These are phyloP conservation scores for Corapipo altera DNA, from an alignment of 2,113 vertebrate species.

Conservation along the genomic window DNA sequence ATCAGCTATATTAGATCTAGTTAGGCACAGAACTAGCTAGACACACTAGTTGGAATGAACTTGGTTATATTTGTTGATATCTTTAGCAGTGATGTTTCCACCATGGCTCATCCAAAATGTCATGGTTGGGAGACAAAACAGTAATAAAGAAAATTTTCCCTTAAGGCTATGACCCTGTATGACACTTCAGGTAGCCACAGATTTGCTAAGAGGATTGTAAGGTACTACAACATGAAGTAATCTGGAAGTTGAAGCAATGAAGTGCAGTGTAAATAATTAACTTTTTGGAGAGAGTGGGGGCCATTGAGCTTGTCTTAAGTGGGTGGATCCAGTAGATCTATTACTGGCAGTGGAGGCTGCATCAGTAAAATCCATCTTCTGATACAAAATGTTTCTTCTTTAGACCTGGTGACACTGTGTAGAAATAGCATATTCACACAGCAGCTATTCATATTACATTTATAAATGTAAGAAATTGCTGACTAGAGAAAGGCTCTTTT, in stretches of 20 bases:
- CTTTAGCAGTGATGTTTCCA: constrained; percentile 63
- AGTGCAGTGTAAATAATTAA: constrained; percentile 41
- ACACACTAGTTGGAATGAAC: background rate
- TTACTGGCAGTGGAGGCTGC: constrained; percentile 61
- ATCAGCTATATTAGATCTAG: background rate
- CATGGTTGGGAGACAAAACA: constrained; percentile 56
- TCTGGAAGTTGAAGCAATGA: constrained; percentile 74
- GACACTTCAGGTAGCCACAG: constrained; percentile 62
- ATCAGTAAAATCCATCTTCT: constrained; percentile 64
- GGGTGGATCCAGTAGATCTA: constrained; percentile 59
- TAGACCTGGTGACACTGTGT: constrained; percentile 60
- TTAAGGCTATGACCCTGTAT: constrained; percentile 41
- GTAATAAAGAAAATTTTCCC: constrained; percentile 78
- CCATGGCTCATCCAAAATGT: constrained; percentile 66
- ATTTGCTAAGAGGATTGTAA: constrained; percentile 59
- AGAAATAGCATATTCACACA: constrained; percentile 63
- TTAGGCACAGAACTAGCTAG: background rate
- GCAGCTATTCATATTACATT: constrained; percentile 53
- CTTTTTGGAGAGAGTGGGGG: constrained; percentile 12
- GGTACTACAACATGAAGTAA: constrained; percentile 33
- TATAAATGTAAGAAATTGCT: constrained; percentile 58
- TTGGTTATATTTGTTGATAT: constrained; percentile 59
- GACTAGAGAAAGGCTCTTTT: constrained; percentile 55
- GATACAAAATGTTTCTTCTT: constrained; percentile 71
- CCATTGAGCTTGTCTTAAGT: constrained; percentile 39